Percentiles rank a stretch among this genome's conserved stretches.
Evolutionary conservation across 2,888 invertebrate genomes (phyloP).

Genomic region (Heterodera filipjevi): DNA sequence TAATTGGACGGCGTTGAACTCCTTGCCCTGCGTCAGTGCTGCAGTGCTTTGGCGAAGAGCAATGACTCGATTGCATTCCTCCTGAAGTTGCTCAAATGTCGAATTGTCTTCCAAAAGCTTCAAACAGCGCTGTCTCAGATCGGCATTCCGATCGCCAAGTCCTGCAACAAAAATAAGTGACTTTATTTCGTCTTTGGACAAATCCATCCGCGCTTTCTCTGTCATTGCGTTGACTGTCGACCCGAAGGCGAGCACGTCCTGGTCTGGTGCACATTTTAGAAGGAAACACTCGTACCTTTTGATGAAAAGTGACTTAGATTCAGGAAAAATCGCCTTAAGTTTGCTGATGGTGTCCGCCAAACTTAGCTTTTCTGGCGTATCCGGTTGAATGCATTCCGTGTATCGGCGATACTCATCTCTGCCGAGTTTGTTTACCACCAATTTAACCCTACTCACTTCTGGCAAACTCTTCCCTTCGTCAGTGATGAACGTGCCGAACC

Average conservation of each 20-base stretch:
- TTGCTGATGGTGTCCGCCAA: no score
- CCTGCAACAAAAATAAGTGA: neutral
- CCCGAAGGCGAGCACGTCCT: neutral
- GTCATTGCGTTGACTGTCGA: neutral
- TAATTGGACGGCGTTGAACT: no score
- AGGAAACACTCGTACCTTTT: neutral
- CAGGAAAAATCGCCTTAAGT: no score
- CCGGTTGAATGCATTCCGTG: no score
- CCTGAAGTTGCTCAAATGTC: no score
- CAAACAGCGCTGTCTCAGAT: neutral
- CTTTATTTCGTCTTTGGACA: neutral
- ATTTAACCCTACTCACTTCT: neutral
- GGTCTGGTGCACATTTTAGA: neutral
- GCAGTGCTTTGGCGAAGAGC: no score
- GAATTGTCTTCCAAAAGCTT: neutral
- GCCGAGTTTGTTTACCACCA: conserved; percentile 22
- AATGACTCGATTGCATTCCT: no score
- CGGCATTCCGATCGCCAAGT: neutral
- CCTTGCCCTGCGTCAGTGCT: no score
- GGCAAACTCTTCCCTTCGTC: conserved; percentile 10
- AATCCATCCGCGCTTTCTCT: neutral
- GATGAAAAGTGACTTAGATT: no score
- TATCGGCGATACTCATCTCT: neutral
- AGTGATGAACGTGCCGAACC: conserved; percentile 21
- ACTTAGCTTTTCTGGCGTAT: no score